Evolutionary conservation across 2,888 invertebrate genomes (phyloP), one percentile per base, ranked within the genome.

Genomic region (Epinotia bilunana): DNA sequence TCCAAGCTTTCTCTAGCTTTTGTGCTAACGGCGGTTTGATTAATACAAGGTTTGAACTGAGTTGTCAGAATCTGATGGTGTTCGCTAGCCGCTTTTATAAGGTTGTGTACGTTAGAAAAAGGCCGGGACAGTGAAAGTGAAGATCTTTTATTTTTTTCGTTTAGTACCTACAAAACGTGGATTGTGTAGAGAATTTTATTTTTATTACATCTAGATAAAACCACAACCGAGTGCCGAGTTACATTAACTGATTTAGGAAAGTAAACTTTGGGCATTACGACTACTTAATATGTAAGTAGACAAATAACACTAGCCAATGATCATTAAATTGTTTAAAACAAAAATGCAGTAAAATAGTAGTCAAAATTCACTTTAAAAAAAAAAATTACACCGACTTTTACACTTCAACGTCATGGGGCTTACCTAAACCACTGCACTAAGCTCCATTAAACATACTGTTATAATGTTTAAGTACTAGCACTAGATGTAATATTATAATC

Each of bases 221-320:
- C 4, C 5, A 20, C 13, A 2, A 20, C 18, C 18, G 46, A 13
- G 20, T 16, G 2, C 5, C 1, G 63, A 13, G 43, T 13, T 63
- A 43, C 46, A 46, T 46, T 23, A 63, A 63, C 20, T 63, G 23
- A 63, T 46, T 46, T 13, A 62, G 63, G n/a, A 63, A 13, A 18
- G 13, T 13, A 46, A 46, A 63, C 18, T 62, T 39, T 62, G n/a
- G 18, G 11, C n/a, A 61, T 20, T 61, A 33, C 16, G 28, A 16
- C n/a, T 63, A 43, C 9, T 43, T 43, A 43, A 18, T 33, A n/a
- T n/a, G n/a, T n/a, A n/a, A n/a, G n/a, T n/a, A n/a, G n/a, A 62
- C 39, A 39, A 62, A 11, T 39, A n/a, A 61, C 3, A 23, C 20
- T 16, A 33, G n/a, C 39, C n/a, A 6, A 43, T 63, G 12, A 46